Percentiles rank a stretch among this genome's conserved stretches.
phyloP scores from a whole-genome alignment of 92 coral and sea anemone genomes.

The Chrysogorgia sp. region DNA sequence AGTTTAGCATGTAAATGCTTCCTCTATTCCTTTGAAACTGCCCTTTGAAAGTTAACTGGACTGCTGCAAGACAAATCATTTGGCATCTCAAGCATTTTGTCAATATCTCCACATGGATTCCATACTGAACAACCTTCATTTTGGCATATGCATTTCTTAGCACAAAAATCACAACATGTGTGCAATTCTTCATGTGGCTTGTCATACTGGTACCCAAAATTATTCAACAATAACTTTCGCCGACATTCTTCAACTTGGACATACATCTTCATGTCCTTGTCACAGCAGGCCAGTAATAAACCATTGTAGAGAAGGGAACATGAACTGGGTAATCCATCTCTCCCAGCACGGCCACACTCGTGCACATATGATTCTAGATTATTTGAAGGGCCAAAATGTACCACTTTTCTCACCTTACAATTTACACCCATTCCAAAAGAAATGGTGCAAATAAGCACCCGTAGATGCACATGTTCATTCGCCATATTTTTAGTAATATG shows the following conservation, averaged over 20 bases:
- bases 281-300: conserved; percentile 35
- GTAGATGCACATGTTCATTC: conserved; percentile 16
- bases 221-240: conserved; percentile 37
- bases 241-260: conserved; percentile 40
- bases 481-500: conserved; percentile 21
- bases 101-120: conserved; percentile 24
- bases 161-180: conserved; percentile 60
- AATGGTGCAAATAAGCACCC: conserved; percentile 24
- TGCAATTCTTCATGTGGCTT: conserved; percentile 20
- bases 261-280: conserved; percentile 41
- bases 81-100: neutral
- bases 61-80: conserved; percentile 1
- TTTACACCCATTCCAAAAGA: conserved; percentile 30
- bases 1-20: conserved; percentile 24
- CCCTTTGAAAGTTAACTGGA: conserved; percentile 12
- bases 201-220: conserved; percentile 33
- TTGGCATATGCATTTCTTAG: conserved; percentile 42
- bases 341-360: conserved; percentile 39
- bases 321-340: conserved; percentile 50
- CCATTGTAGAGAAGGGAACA: conserved; percentile 44
- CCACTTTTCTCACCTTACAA: conserved; percentile 17
- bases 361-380: conserved; percentile 13
- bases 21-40: conserved; percentile 29
- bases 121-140: conserved; percentile 41
- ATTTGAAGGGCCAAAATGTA: conserved; percentile 33